phyloP scores from a whole-genome alignment of 2,888 invertebrate species.

The Mesochorus sp. region DNA sequence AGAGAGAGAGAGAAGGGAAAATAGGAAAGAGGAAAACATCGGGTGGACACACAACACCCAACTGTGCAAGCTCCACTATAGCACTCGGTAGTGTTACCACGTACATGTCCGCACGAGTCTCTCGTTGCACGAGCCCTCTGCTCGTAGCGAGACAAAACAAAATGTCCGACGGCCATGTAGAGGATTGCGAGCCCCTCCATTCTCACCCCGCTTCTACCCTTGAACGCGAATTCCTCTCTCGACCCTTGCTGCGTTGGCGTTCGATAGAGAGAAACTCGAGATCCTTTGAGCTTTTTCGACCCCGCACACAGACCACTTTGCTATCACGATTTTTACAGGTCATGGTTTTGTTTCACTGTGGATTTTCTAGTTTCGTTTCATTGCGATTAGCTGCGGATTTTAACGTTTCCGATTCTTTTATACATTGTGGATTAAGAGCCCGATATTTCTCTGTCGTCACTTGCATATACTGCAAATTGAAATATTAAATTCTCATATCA shows the following conservation, averaged over 20 bases:
- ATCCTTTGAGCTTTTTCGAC: constrained; percentile 38
- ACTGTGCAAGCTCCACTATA: not conserved
- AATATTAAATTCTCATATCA: too few species aligned
- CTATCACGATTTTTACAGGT: constrained; percentile 24
- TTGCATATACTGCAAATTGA: too few species aligned
- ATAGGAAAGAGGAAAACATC: not conserved
- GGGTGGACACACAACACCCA: constrained; percentile 29
- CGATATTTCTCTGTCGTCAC: too few species aligned
- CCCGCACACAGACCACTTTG: not conserved
- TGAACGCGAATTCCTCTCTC: not conserved
- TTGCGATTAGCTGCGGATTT: not conserved
- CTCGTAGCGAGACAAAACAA: constrained; percentile 10
- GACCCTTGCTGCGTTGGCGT: constrained; percentile 15
- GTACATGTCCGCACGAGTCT: constrained; percentile 47
- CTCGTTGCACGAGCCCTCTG: constrained; percentile 39
- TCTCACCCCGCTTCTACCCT: not conserved
- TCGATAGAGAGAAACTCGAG: constrained; percentile 27
- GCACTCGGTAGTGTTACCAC: constrained; percentile 45
- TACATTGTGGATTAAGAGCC: not conserved
- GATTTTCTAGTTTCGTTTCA: not conserved
- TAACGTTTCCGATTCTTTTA: not conserved
- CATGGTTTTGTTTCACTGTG: not conserved
- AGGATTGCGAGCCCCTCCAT: constrained; percentile 18
- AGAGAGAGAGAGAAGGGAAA: not conserved
- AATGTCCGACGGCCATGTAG: constrained; percentile 30